A percentile compares a stretch with the other conserved stretches of the same genome.
Evolutionary conservation across 2,888 invertebrate species (phyloP).

Genomic region (Dryobotodes eremita): DNA sequence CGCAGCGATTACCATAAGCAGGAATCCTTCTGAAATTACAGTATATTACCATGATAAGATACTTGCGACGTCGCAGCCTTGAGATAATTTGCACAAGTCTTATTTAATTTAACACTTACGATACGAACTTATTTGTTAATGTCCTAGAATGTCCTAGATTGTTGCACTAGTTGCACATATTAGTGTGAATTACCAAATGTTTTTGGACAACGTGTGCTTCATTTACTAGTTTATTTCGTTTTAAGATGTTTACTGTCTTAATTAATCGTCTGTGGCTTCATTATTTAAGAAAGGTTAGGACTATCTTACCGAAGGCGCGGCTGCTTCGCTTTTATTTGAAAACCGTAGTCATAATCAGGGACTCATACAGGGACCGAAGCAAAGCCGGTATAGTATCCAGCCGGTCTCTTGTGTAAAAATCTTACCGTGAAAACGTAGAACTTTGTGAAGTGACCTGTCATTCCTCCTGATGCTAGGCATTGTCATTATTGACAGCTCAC

Average conservation of each 20-base stretch:
- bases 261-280: not conserved
- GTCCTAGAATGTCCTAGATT: conserved; percentile 34
- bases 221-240: not conserved
- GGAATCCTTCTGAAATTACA: conserved; percentile 16
- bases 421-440: too few relatives aligned
- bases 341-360: too few relatives aligned
- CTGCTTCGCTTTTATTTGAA: not conserved
- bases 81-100: conserved; percentile 30
- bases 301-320: not conserved
- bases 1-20: not conserved
- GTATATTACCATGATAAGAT: not conserved
- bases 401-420: too few relatives aligned
- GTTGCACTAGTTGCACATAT: conserved; percentile 32
- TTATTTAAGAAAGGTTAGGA: not conserved
- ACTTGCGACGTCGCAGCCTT: conserved; percentile 20
- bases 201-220: conserved; percentile 10
- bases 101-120: conserved; percentile 31
- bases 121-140: conserved; percentile 23
- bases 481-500: too few relatives aligned
- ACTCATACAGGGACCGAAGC: too few relatives aligned
- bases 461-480: too few relatives aligned
- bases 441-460: too few relatives aligned
- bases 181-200: conserved; percentile 14
- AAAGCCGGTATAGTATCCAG: too few relatives aligned
- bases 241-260: too few relatives aligned